Percentiles rank a stretch among this genome's conserved stretches.
These are phyloP conservation scores for Halocaridina rubra DNA, from an alignment of 2,888 invertebrate genomes.

Conservation along the genomic window DNA sequence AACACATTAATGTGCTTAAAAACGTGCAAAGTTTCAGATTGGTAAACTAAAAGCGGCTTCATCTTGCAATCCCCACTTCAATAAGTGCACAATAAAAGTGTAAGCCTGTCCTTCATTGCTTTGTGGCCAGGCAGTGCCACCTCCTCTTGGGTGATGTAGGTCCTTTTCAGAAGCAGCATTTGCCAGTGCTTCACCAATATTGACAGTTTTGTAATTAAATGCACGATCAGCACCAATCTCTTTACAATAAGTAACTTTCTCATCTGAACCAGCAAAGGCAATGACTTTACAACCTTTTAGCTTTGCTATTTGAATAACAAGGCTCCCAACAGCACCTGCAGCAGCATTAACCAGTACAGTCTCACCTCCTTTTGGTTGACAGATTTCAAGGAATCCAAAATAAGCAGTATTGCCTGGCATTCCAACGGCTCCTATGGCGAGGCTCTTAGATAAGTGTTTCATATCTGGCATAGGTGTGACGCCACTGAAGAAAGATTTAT, in stretches of 20 bases:
- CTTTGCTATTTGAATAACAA: slow-evolving; percentile 76
- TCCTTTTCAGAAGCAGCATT: slow-evolving; percentile 41
- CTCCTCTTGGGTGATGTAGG: too few species aligned
- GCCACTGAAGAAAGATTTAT: neutral
- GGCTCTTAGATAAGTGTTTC: neutral
- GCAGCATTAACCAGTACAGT: slow-evolving; percentile 80
- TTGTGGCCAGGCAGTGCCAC: too few species aligned
- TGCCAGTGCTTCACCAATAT: slow-evolving; percentile 33
- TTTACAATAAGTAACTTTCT: slow-evolving; percentile 53
- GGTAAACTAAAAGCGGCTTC: too few species aligned
- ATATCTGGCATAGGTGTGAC: neutral
- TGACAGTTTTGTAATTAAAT: slow-evolving; percentile 58
- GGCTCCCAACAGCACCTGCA: slow-evolving; percentile 83
- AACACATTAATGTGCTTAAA: too few species aligned
- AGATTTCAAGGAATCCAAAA: slow-evolving; percentile 79
- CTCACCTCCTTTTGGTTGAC: slow-evolving; percentile 78
- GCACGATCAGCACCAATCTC: slow-evolving; percentile 50
- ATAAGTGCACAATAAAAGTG: too few species aligned
- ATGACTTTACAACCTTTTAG: slow-evolving; percentile 51
- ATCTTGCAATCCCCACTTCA: too few species aligned
- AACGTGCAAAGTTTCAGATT: too few species aligned
- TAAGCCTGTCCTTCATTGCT: too few species aligned
- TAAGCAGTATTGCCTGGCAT: slow-evolving; percentile 75
- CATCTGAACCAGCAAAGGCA: slow-evolving; percentile 58
- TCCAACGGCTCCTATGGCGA: neutral